Percentiles rank a stretch among this genome's conserved stretches.
phyloP scores from a whole-genome alignment of 2,888 invertebrate species.

The Hyposoter didymator region DNA sequence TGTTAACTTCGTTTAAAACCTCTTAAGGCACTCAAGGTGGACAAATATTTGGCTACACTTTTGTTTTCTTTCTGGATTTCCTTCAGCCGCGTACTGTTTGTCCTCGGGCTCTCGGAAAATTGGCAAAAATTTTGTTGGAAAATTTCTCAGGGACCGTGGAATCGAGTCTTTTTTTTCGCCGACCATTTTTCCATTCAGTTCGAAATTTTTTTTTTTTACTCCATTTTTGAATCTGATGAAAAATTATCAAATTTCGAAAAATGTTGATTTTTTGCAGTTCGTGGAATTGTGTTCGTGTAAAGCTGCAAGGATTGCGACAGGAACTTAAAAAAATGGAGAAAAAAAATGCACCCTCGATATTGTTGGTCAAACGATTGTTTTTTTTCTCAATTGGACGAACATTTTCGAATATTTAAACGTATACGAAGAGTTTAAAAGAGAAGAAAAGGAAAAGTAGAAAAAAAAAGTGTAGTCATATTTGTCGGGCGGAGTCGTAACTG shows the following conservation, averaged over 20 bases:
- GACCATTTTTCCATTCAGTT: not conserved
- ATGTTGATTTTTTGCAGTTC: too few species aligned
- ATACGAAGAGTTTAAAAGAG: not conserved
- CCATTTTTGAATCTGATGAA: too few species aligned
- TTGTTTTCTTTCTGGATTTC: constrained; percentile 3
- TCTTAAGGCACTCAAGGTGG: constrained; percentile 38
- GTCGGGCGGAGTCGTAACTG: not conserved
- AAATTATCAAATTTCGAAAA: too few species aligned
- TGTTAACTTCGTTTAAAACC: constrained; percentile 34
- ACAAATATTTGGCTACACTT: constrained; percentile 50
- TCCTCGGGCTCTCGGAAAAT: not conserved
- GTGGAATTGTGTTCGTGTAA: too few species aligned
- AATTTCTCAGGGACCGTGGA: not conserved
- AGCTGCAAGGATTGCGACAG: too few species aligned
- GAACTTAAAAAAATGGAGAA: too few species aligned
- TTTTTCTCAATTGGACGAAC: too few species aligned
- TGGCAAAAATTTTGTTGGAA: not conserved
- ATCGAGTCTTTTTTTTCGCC: not conserved
- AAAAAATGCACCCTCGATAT: too few species aligned
- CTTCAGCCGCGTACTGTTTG: not conserved
- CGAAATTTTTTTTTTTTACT: constrained; percentile 1
- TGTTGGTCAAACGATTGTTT: too few species aligned
- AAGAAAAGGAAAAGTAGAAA: constrained; percentile 8
- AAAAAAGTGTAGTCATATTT: not conserved
- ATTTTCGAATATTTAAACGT: too few species aligned